Evolutionary conservation across 2,113 vertebrate species (phyloP).

Genomic region (Urocitellus parryii): DNA sequence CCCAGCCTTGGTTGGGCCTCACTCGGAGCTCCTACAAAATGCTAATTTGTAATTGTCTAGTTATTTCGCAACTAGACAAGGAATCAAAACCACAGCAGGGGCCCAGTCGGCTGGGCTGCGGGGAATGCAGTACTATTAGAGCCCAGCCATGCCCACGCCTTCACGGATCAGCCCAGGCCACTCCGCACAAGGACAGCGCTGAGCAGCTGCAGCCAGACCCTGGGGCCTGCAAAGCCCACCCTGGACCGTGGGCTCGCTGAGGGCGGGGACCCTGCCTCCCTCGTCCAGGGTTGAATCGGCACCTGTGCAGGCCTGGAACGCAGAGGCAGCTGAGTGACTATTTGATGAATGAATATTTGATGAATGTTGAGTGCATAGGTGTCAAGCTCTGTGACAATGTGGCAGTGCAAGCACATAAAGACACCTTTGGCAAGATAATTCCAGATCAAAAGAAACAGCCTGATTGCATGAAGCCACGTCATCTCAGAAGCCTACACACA

Average conservation of each 20-base stretch:
- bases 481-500: neutral
- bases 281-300: neutral
- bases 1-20: neutral
- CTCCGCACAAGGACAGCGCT: neutral
- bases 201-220: neutral
- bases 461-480: neutral
- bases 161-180: no score
- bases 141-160: neutral
- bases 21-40: neutral
- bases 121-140: neutral
- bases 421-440: neutral
- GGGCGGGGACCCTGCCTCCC: neutral
- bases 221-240: neutral
- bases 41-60: neutral
- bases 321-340: neutral
- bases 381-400: conserved; percentile 20
- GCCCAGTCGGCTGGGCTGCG: neutral
- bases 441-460: conserved; percentile 4
- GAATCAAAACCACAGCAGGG: neutral
- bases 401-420: neutral
- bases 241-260: neutral
- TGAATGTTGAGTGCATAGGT: neutral
- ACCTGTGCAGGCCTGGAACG: neutral
- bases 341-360: conserved; percentile 21
- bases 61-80: neutral